Percentiles rank a stretch among this genome's conserved stretches.
Conservation (phyloP, 2,888 invertebrate genomes). For the Diabrotica balteata region DNA sequence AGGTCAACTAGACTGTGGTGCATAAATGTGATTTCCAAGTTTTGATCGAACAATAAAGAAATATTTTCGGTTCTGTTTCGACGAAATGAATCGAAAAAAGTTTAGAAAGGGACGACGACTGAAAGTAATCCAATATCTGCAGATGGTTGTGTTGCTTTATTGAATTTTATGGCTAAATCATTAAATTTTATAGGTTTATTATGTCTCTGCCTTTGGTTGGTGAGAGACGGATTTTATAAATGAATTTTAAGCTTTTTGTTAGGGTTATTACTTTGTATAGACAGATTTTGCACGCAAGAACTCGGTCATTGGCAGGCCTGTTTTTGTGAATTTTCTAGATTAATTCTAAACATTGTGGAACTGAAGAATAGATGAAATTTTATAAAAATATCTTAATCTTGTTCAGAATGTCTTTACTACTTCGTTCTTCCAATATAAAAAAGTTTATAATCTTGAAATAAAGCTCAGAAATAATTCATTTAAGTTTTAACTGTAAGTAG, state of each 20-base stretch:
- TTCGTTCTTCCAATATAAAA: no score
- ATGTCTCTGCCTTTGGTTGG: slow-evolving; percentile 42
- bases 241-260: slow-evolving; percentile 39
- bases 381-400: no score
- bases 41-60: background rate
- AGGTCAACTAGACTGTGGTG: background rate
- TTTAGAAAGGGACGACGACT: slow-evolving; percentile 25
- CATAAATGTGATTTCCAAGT: background rate
- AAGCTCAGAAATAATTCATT: no score
- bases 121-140: slow-evolving; percentile 41
- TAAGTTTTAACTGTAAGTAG: no score
- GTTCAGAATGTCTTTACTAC: no score
- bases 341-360: no score
- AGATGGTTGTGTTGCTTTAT: slow-evolving; percentile 50
- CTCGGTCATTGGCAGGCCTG: background rate
- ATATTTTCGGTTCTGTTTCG: slow-evolving; percentile 15
- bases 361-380: no score
- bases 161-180: slow-evolving; percentile 48
- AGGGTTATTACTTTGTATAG: slow-evolving; percentile 3
- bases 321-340: no score
- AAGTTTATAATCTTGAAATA: no score
- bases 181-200: slow-evolving; percentile 52
- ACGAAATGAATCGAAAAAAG: background rate
- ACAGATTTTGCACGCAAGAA: slow-evolving; percentile 4
- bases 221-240: slow-evolving; percentile 45